Evolutionary conservation across 2,113 vertebrate genomes (phyloP), one percentile per base, ranked within the genome.

Genomic region (Guaruba guarouba): DNA sequence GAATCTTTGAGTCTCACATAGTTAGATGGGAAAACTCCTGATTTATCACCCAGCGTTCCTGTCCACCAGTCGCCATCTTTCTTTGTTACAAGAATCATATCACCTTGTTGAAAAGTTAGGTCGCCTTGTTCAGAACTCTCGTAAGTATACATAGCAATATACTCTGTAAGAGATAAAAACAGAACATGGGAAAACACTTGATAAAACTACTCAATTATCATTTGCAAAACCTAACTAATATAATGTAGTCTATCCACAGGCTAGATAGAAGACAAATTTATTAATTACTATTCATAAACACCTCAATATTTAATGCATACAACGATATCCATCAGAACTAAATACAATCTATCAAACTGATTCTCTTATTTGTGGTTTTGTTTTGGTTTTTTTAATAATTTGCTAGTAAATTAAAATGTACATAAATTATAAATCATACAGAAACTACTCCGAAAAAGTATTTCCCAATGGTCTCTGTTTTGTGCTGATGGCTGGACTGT

Each of bases 51-150:
- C 77, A 99, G 98, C 29, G 98, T 98, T 49, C 99, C 99, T 5
- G 99, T 99, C 99, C 99, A 99, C 99, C 99, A 99, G 94, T 99
- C 99, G 7, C 99, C 99, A 96, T 99, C 99, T 97, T 99, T 99
- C 98, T 99, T 99, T 89, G 98, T 99, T 90, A 99, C 99, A 96
- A 99, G 96, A 95, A 99, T 99, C 91, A 99, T 93, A 92, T 99
- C 99, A 46, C 99, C 99, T 97, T 99, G 99, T 97, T 99, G 99
- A 98, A 99, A 99, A 86, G 99, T 99, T 96, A 99, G 98, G 97
- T 99, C 99, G 2, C 99, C 99, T 97, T 99, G 99, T 97, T 99
- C 99, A 71, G 98, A 99, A 97, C 99, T 99, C 97, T 99, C 99
- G 18, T 99, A 99, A 28, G 99, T 99, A 96, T 99, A 99, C 99